Conservation (phyloP, 2,797 vertebrate species). For the Thaleichthys pacificus region DNA sequence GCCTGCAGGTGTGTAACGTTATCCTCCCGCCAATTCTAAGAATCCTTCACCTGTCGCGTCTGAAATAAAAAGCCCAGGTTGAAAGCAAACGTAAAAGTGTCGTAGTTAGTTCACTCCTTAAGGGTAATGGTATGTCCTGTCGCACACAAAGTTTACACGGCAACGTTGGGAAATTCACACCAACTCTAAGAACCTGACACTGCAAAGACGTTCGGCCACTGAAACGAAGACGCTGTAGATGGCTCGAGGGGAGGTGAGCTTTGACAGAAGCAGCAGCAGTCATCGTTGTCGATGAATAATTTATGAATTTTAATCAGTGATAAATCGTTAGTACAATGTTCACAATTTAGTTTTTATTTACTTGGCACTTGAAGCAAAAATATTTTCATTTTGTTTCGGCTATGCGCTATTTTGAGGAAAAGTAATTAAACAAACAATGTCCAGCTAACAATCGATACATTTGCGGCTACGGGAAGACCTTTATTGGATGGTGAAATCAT, state of each 20-base stretch:
- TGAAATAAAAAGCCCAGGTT: background rate
- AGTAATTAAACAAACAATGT: no score
- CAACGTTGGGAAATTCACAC: background rate
- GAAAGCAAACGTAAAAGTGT: background rate
- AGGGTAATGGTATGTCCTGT: background rate
- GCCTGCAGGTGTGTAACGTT: constrained; percentile 10
- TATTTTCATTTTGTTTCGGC: no score
- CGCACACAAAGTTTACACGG: background rate
- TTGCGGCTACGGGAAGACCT: no score
- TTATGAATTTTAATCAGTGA: background rate
- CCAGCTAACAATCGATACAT: no score
- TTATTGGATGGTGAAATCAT: no score
- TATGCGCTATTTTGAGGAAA: no score
- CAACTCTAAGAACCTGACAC: constrained; percentile 4
- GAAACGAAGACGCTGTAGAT: background rate
- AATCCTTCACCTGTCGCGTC: constrained; percentile 16
- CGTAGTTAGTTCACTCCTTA: background rate
- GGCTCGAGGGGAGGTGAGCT: background rate
- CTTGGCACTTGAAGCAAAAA: background rate
- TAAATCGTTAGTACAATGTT: background rate
- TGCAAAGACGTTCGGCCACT: background rate
- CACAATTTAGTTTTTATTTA: background rate
- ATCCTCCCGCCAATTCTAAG: background rate
- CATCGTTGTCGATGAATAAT: constrained; percentile 2
- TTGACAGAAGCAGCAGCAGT: background rate